Evolutionary conservation across 1,140 invertebrate genomes (phyloP).

Genomic region (Drosophila pseudoobscura): DNA sequence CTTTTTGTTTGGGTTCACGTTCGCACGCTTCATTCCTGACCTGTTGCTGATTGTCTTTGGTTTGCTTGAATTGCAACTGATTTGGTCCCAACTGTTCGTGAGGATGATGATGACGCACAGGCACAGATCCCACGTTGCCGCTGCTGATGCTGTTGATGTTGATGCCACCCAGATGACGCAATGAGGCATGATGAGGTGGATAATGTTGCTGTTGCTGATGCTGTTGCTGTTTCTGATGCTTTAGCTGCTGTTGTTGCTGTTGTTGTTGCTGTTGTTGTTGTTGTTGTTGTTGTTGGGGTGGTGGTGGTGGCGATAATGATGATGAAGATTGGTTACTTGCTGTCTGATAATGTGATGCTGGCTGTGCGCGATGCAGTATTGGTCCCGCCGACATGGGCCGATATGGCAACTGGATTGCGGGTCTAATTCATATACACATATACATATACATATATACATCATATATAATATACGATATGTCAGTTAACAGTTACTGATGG

Average conservation of each 20-base stretch:
- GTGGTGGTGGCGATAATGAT: constrained; percentile 56
- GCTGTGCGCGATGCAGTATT: constrained; percentile 78
- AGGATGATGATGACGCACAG: constrained; percentile 41
- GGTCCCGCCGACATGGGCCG: constrained; percentile 83
- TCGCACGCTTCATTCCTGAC: constrained; percentile 60
- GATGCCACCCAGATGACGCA: constrained; percentile 73
- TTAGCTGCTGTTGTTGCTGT: constrained; percentile 22
- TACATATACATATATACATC: constrained; percentile 27
- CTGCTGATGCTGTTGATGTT: constrained; percentile 44
- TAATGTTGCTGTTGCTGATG: constrained; percentile 63
- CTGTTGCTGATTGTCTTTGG: constrained; percentile 79
- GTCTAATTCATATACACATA: constrained; percentile 63
- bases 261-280: constrained; percentile 36
- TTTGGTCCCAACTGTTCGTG: constrained; percentile 67
- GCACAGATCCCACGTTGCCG: constrained; percentile 55
- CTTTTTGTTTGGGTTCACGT: constrained; percentile 12
- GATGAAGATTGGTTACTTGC: constrained; percentile 54
- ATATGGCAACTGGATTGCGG: constrained; percentile 79
- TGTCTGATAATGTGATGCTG: constrained; percentile 75
- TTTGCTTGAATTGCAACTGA: constrained; percentile 68
- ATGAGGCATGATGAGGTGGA: constrained; percentile 74
- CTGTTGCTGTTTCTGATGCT: constrained; percentile 26
- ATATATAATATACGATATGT: constrained; percentile 17
- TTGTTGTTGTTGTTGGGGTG: constrained; percentile 31
- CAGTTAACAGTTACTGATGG: constrained; percentile 27